A percentile compares a stretch with the other conserved stretches of the same genome.
phyloP scores from a whole-genome alignment of 1,140 invertebrate species.

The Drosophila baimaii region DNA sequence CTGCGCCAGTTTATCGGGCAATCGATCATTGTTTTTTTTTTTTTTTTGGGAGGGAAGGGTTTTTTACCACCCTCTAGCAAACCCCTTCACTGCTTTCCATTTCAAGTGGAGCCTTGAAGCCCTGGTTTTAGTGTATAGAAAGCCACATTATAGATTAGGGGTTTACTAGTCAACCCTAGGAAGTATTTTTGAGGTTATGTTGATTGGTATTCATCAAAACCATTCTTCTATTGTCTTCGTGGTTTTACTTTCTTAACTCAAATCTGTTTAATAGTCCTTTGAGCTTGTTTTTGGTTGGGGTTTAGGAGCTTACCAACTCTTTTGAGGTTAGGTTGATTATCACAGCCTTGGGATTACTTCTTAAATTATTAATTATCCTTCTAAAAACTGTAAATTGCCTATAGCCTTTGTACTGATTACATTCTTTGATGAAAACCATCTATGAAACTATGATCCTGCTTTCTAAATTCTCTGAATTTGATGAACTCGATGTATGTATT shows the following conservation, averaged over 20 bases:
- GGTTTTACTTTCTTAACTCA: neutral
- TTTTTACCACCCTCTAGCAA: too few relatives aligned
- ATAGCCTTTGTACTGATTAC: neutral
- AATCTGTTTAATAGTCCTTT: too few relatives aligned
- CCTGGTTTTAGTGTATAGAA: too few relatives aligned
- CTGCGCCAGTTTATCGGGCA: constrained; percentile 23
- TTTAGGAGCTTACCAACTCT: neutral
- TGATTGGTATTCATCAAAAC: neutral
- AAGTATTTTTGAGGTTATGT: constrained; percentile 1
- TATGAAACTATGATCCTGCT: neutral
- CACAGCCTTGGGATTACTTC: neutral
- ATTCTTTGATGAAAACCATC: neutral
- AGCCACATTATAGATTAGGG: neutral
- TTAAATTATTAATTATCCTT: neutral
- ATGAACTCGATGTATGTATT: neutral
- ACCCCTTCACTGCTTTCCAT: too few relatives aligned
- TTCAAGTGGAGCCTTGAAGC: neutral
- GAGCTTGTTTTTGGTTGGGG: neutral
- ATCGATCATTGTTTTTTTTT: constrained; percentile 14
- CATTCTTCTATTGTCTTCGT: neutral
- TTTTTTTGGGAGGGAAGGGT: neutral
- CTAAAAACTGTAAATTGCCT: neutral
- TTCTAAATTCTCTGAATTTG: neutral
- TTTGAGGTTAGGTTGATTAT: neutral
- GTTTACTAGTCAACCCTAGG: neutral